Percentiles rank a stretch among this genome's conserved stretches.
Evolutionary conservation across 2,797 vertebrate species (phyloP).

Genomic region (Esox lucius): DNA sequence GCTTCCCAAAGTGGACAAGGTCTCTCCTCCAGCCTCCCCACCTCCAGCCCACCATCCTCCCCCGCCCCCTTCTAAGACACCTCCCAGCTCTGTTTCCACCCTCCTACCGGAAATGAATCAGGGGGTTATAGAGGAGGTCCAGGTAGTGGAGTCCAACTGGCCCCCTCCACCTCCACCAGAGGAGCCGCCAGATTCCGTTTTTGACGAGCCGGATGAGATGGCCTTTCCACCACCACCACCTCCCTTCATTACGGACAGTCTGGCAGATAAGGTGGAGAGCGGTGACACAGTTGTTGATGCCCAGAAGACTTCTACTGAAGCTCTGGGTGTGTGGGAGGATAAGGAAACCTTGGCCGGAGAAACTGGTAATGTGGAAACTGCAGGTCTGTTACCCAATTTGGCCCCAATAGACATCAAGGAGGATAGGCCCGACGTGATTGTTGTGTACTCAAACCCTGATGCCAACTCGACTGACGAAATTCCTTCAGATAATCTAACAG

Average conservation of each 20-base stretch:
- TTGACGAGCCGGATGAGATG: slow-evolving; percentile 86
- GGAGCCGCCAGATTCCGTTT: slow-evolving; percentile 79
- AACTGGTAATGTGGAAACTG: slow-evolving; percentile 13
- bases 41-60: slow-evolving; percentile 88
- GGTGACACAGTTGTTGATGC: slow-evolving; percentile 28
- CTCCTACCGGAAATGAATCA: slow-evolving; percentile 44
- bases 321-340: slow-evolving; percentile 13
- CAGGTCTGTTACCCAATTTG: slow-evolving; percentile 14
- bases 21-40: slow-evolving; percentile 80
- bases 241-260: slow-evolving; percentile 52
- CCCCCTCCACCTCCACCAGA: slow-evolving; percentile 90
- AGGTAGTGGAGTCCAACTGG: slow-evolving; percentile 75
- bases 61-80: slow-evolving; percentile 77
- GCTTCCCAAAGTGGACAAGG: slow-evolving; percentile 45
- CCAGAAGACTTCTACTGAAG: slow-evolving; percentile 2
- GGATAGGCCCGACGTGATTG: background rate
- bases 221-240: slow-evolving; percentile 81
- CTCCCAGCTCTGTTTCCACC: slow-evolving; percentile 51
- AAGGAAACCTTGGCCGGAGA: background rate
- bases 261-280: slow-evolving; percentile 38
- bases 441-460: slow-evolving; percentile 27
- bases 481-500: background rate
- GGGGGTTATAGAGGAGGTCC: slow-evolving; percentile 48
- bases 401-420: slow-evolving; percentile 14
- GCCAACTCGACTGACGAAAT: background rate